Conservation (phyloP, 2,113 vertebrate species). For the Pelobates fuscus region DNA sequence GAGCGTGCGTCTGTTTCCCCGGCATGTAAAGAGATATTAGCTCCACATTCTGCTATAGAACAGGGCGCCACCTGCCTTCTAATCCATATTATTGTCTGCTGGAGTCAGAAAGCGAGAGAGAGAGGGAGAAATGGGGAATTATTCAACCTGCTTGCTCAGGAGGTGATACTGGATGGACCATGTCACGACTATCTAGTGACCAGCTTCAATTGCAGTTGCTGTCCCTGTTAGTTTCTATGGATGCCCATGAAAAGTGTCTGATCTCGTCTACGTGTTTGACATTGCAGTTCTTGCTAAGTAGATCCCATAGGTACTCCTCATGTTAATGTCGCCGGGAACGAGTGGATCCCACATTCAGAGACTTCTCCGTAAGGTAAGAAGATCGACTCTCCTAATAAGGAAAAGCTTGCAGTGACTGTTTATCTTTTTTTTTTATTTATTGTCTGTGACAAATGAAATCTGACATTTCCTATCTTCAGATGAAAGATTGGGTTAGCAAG, state of each 20-base stretch:
- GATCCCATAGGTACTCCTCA: constrained; percentile 2
- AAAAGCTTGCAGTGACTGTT: constrained; percentile 19
- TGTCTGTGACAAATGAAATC: constrained; percentile 31
- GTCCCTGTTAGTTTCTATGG: not conserved
- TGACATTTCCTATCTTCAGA: constrained; percentile 27
- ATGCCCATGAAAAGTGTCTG: constrained; percentile 1
- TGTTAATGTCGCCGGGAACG: not conserved
- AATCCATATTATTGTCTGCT: constrained; percentile 38
- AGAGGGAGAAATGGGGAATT: constrained; percentile 20
- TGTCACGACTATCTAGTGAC: constrained; percentile 34
- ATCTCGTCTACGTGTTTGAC: not conserved
- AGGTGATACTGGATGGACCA: constrained; percentile 35
- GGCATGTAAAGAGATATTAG: constrained; percentile 38
- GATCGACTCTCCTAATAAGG: constrained; percentile 41
- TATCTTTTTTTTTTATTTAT: not conserved
- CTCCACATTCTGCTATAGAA: constrained; percentile 26
- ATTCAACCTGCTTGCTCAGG: constrained; percentile 28
- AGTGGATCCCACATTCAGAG: constrained; percentile 10
- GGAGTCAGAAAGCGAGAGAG: constrained; percentile 23
- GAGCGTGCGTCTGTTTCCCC: constrained; percentile 12
- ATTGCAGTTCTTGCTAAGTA: not conserved
- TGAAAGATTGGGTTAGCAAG: constrained; percentile 34
- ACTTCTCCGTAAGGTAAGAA: constrained; percentile 37
- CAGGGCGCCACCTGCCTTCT: constrained; percentile 47
- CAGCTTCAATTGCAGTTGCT: not conserved